Conservation (phyloP, 2,888 invertebrate species). For the Miltochrista miniata region DNA sequence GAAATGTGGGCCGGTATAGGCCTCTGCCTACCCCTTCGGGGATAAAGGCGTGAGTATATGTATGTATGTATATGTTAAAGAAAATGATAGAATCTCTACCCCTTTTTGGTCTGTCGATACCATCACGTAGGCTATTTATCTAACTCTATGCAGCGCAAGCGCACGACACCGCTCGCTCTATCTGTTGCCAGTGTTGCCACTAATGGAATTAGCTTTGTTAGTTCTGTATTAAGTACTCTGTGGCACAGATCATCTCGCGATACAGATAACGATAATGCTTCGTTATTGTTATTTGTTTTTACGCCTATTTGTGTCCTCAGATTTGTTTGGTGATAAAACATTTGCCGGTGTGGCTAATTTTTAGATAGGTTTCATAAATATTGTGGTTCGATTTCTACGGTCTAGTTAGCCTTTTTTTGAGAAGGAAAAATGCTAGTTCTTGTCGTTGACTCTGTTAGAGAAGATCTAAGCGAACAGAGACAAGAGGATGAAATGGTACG, state of each 20-base stretch:
- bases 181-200: constrained; percentile 11
- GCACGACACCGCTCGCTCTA: constrained; percentile 3
- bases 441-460: too few relatives aligned
- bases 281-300: constrained; percentile 8
- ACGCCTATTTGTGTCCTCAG: background rate
- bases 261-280: constrained; percentile 4
- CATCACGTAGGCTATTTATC: constrained; percentile 20
- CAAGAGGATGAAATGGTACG: too few relatives aligned
- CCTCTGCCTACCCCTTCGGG: too few relatives aligned
- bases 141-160: constrained; percentile 24
- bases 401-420: background rate
- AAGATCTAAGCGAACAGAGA: too few relatives aligned
- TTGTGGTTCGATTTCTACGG: background rate
- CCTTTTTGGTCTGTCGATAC: background rate
- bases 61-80: too few relatives aligned
- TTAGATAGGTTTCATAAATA: background rate
- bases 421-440: too few relatives aligned
- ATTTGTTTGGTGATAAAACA: background rate
- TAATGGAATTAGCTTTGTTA: constrained; percentile 44
- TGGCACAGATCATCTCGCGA: constrained; percentile 14
- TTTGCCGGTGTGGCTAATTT: background rate
- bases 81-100: background rate
- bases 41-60: too few relatives aligned
- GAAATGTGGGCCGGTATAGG: too few relatives aligned
- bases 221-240: constrained; percentile 4